phyloP scores from a whole-genome alignment of 2,113 vertebrate species.

The Arizona elegans region DNA sequence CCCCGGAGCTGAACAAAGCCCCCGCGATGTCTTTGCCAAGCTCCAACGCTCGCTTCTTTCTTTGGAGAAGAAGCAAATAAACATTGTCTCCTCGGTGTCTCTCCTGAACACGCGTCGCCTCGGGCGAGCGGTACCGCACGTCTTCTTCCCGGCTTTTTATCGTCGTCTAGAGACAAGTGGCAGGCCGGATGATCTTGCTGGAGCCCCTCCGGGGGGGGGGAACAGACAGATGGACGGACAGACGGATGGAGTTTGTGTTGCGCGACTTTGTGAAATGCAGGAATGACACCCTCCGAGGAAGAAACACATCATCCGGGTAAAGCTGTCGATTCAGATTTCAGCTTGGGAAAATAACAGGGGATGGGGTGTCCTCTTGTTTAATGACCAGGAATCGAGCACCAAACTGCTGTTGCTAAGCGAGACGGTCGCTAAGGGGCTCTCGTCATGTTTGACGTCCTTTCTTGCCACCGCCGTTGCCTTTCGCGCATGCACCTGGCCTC shows the following conservation, averaged over 20 bases:
- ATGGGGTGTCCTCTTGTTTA: no score
- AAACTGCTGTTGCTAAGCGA: no score
- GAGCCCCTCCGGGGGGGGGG: accelerated
- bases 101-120: constrained; percentile 44
- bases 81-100: not conserved
- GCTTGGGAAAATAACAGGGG: no score
- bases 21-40: constrained; percentile 39
- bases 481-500: no score
- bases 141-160: constrained; percentile 45
- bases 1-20: constrained; percentile 36
- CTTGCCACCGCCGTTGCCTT: no score
- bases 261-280: not conserved
- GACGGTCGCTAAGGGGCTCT: no score
- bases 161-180: constrained; percentile 60
- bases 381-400: no score
- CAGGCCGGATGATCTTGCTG: constrained; percentile 10
- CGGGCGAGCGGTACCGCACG: not conserved
- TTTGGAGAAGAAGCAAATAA: constrained; percentile 56
- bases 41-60: constrained; percentile 22
- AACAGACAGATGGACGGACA: not conserved
- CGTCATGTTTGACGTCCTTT: no score
- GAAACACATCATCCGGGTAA: no score
- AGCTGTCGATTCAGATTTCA: no score
- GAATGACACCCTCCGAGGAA: no score
- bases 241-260: constrained; percentile 32